Base-by-base conservation (phyloP, 2,888 invertebrate genomes). In the Catocala sponsa region DNA sequence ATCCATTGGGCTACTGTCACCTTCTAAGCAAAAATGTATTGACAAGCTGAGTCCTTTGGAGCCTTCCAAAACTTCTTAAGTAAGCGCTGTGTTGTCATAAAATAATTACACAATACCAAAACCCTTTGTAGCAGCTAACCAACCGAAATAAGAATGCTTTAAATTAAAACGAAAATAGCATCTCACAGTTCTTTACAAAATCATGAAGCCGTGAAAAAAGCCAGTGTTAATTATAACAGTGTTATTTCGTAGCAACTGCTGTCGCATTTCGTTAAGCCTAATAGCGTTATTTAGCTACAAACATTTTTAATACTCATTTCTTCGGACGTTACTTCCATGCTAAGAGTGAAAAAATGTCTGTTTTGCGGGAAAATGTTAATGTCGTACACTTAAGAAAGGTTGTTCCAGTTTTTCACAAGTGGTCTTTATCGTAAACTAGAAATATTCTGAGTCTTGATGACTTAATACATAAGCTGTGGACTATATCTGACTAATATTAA, bases 251-350 rank as follows among this genome's bases (percentile, higher is more conserved):
- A 46, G 46, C 46, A 46, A 46, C 15, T 46, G 13, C 15, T 15
- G 15, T 46, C 15, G 10, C 15, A 46, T n/a, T 42, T 10, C n/a
- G 11, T 46, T 46, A 46, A 46, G 46, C 15, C 10, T 46, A 15
- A 46, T 15, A 46, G 2, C 15, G 10, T 42, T 46, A 46, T 46
- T 46, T 46, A 15, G 15, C 46, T 46, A 46, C 46, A 46, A 46
- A 46, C 46, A 46, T 46, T 46, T 46, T 13, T 46, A 46, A 46
- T 46, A 46, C 46, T 15, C 46, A 46, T 46, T 46, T 11, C 11
- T 13, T 15, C 15, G 15, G 46, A 15, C 46, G 15, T 46, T 46
- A 46, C 9, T 46, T 9, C 5, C 10, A 9, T 15, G 15, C 46
- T 4, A 44, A n/a, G 13, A 15, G n/a, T 15, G 13, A 9, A 46